A percentile compares a stretch with the other conserved stretches of the same genome.
Conservation (phyloP, 2,888 invertebrate species). For the Lasioglossum pauxillum region DNA sequence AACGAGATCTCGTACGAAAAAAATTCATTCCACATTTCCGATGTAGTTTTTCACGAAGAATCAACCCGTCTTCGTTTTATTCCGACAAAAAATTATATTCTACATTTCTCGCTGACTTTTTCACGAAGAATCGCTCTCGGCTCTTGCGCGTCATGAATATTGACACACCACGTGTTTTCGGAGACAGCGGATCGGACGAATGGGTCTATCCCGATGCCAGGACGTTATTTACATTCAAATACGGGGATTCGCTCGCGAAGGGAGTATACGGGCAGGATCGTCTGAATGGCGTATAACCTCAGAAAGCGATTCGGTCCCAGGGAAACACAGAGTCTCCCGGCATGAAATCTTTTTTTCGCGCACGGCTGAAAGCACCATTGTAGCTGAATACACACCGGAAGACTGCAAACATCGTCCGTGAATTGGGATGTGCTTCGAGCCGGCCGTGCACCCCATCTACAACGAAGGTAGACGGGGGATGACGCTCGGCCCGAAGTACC, state of each 20-base stretch:
- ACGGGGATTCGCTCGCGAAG: neutral
- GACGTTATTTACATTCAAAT: conserved; percentile 13
- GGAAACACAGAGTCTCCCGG: neutral
- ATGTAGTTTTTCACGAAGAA: neutral
- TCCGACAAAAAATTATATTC: neutral
- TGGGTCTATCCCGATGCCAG: neutral
- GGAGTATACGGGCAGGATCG: neutral
- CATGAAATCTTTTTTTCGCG: conserved; percentile 7
- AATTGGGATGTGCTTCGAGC: conserved; percentile 28
- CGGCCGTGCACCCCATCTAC: neutral
- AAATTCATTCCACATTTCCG: neutral
- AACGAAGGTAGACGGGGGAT: conserved; percentile 19
- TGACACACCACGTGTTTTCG: neutral
- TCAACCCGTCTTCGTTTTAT: neutral
- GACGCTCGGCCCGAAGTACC: conserved; percentile 31
- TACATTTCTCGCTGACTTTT: neutral
- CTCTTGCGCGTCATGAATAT: neutral
- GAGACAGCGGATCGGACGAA: neutral
- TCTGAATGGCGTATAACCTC: neutral
- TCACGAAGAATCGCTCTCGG: neutral
- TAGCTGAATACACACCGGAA: conserved; percentile 6
- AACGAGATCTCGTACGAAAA: neutral
- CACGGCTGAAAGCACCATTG: conserved; percentile 29
- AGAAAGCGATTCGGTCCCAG: neutral
- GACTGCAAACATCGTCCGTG: conserved; percentile 4